Base-by-base conservation (phyloP, 2,113 vertebrate species). In the Petromus typicus region DNA sequence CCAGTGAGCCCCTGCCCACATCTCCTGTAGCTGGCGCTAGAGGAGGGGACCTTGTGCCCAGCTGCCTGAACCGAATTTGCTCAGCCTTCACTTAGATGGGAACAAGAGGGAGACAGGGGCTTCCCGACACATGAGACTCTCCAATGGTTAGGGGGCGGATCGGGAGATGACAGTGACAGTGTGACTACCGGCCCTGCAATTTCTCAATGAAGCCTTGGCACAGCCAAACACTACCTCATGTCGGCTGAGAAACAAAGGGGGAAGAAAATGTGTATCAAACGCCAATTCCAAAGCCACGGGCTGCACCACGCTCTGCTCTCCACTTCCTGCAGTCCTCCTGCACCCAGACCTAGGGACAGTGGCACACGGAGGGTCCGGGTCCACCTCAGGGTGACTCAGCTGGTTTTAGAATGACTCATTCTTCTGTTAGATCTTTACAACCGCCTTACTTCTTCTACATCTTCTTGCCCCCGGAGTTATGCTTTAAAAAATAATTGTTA, bases 181-280 rank as follows among this genome's bases (percentile, higher is more conserved):
- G 16, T 34, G 32, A 83, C 40, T 20, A n/a, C 0, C 7, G 12
- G 61, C 32, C 54, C 79, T 40, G 92, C 37, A 40, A n/a, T 87
- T 81, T 84, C 91, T 89, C 84, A 91, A 75, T 7, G 40, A 51
- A 83, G 89, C 88, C 63, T 56, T 66, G 89, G 75, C 83, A 91
- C 51, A 51, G 64, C 27, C 10, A 48, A 37, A 45, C 73, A 64
- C 76, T 61, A 3, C 7, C 61, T 40, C 79, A 86, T 0, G 6
- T 63, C 56, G 54, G 75, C n/a, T 67, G 69, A 82, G 89, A 30
- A 84, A 75, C 0, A 91, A 34, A 83, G 54, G 91, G 81, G 37
- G 76, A 64, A 80, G 75, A 48, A 80, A 87, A 63, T 40, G 30
- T 34, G 90, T n/a, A 23, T 43, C 92, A 79, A 14, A 59, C 22